Evolutionary conservation across 2,113 vertebrate species (phyloP), one percentile per base, ranked within the genome.

Genomic region (Nothoprocta pentlandii): DNA sequence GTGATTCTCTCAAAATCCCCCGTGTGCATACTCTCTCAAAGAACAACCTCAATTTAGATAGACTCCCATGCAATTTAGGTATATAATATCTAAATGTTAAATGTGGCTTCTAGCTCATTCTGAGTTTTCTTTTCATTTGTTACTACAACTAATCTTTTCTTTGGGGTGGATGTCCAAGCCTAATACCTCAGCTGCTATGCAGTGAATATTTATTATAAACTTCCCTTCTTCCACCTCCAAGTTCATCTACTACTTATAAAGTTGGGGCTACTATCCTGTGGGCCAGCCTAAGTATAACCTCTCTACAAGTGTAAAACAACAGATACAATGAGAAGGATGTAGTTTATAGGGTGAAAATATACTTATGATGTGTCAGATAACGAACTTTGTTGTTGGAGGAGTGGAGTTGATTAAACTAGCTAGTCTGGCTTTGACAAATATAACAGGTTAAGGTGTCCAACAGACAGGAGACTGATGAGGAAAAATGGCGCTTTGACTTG

Each of bases 81-180:
- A 34, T 21, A 34, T 32, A 63, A 28, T 67, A 25, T 84, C 82
- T 86, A 84, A 81, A 86, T 73, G 87, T 13, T 63, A 51, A 71
- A 77, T 74, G 36, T 32, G 36, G 91, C 62, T 93, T 62, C 75
- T 73, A 32, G 17, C n/a, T 92, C 78, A 32, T 85, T 79, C 44
- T 71, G 66, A 96, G 25, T 49, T 44, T 41, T 85, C 54, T 93
- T 89, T 30, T 82, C 51, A 92, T 95, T 96, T 80, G 54, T 80
- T 87, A 68, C n/a, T 0, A 0, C 28, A 90, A 63, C 84, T 94
- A 96, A 85, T 14, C n/a, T 85, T 87, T 92, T 75, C 88, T 59
- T 30, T 77, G 30, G 9, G 39, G 49, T 71, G 64, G 77, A 92
- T 92, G 56, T 41, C 63, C 75, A 59, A 81, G 12, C 44, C 41